Evolutionary conservation across 2,113 vertebrate species (phyloP), one percentile per base, ranked within the genome.

Genomic region (Circaetus gallicus): DNA sequence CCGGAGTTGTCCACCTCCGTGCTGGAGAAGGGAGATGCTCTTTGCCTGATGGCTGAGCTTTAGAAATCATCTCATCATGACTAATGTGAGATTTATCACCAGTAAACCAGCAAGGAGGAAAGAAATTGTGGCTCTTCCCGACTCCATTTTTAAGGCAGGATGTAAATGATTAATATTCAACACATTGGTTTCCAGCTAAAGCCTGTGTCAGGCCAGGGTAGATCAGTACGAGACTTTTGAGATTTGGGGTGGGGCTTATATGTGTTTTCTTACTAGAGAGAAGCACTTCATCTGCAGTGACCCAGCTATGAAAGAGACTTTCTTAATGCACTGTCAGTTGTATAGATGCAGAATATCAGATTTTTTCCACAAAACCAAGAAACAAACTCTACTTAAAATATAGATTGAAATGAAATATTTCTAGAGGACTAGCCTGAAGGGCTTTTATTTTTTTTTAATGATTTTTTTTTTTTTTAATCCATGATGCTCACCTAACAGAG

Each of bases 401-500:
- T 77, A 87, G 95, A 93, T 95, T 69, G 90, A 96, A 96, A 97
- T 98, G 90, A 98, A 98, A 98, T 98, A 98, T 98, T 98, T 98
- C 98, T 98, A 94, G 96, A 97, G 95, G 97, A 97, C 95, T 96
- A 93, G 97, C 97, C 97, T 96, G 79, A 93, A 98, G 98, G 97
- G 91, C 92, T 96, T 97, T 97, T 94, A 94, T 89, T 96, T 95
- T 97, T 93, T 93, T 94, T 94, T 95, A 91, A 97, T 96, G 84
- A 91, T 94, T 97, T 97, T 94, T 95, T 85, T 95, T 89, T 66
- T 91, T 95, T 94, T 95, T 84, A 95, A 96, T 96, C 95, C 95
- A 92, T 85, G 93, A 97, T 97, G 98, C 97, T 98, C 97, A 98
- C 98, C 98, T 98, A 98, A 98, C 97, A 97, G 97, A 97, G 97